Base-by-base conservation (phyloP, 2,113 vertebrate species). In the Ageneiosus marmoratus region DNA sequence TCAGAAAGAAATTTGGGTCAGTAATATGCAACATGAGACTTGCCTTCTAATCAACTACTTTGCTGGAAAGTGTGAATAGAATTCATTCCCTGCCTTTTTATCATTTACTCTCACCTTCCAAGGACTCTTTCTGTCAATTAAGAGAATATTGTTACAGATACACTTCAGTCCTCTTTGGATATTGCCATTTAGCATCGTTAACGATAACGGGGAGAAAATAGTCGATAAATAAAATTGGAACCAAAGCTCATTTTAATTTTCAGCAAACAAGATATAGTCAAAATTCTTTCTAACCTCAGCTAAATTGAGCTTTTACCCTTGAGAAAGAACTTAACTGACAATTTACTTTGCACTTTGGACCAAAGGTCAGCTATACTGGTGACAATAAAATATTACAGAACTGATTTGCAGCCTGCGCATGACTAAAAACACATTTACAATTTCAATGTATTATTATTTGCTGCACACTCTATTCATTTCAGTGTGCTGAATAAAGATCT, bases 21-120 rank as follows among this genome's bases (percentile, higher is more conserved):
- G 69, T 80, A 80, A 80, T 83, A 76, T 55, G 41, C 69, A 75
- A 60, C 85, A 83, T 85, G 51, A 82, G 76, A 70, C 67, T 58
- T 80, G 82, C 75, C 76, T 75, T 80, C 82, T 29, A 55, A 60
- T 75, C 41, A 69, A 15, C 4, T 5, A 53, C 41, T 51, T 70
- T 83, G 27, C 41, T 41, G 69, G 50, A 82, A 77, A 63, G 16
- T 8, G 70, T 63, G 46, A 83, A 58, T 4, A 29, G 65, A 79
- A 50, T 72, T 41, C 16, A 60, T 85, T 46, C 75, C 29, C 1
- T 70, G 72, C 37, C 37, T 79, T 83, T 79, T 70, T 37, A 34
- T 46, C 18, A 69, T 62, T 82, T 62, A n/a, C 41, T 70, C 37
- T 86, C 81, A 80, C 58, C 69, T 69, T 44, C 27, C 22, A 50